Conservation (phyloP, 2,797 vertebrate genomes). For the Psittacula derbiana region DNA sequence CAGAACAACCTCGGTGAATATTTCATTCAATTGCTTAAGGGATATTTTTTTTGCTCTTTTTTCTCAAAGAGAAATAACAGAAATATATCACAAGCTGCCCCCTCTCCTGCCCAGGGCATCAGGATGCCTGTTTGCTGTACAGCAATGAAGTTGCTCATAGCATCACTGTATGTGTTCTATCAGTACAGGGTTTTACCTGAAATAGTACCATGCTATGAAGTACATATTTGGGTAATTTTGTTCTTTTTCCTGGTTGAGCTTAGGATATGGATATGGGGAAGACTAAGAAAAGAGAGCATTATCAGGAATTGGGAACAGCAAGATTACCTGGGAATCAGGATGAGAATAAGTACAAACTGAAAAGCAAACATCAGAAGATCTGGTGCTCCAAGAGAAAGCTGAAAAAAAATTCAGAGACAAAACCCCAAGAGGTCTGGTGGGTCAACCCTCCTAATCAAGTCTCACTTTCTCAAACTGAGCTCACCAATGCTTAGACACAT, state of each 20-base stretch:
- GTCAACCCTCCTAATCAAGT: neutral
- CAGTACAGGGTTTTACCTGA: neutral
- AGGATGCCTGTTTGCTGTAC: neutral
- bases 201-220: neutral
- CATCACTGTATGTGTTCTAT: accelerated
- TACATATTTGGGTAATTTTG: neutral
- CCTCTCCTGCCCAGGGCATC: neutral
- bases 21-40: neutral
- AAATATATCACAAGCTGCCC: neutral
- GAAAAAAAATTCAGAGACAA: neutral
- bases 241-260: neutral
- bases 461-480: neutral
- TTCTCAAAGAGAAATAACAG: neutral
- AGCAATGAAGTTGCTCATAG: neutral
- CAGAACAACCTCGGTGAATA: neutral
- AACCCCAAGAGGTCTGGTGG: neutral
- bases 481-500: neutral
- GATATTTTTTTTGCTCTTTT: neutral
- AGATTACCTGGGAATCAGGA: neutral
- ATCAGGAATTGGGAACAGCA: neutral
- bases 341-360: neutral
- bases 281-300: neutral
- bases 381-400: neutral
- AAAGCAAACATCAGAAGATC: neutral
- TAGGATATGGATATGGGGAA: neutral